Evolutionary conservation across 2,113 vertebrate genomes (phyloP).

Genomic region (Spea bombifrons): DNA sequence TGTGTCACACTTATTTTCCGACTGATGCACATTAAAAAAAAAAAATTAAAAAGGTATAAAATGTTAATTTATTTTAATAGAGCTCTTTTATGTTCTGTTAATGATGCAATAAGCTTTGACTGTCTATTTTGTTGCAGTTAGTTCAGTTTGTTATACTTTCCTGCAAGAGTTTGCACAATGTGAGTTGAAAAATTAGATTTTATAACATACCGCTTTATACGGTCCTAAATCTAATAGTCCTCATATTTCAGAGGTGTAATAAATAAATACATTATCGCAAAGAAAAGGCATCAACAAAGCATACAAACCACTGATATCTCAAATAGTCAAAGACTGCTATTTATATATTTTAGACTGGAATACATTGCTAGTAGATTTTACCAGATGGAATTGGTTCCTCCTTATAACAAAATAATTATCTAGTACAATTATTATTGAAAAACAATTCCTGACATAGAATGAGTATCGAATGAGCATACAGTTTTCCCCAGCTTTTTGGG

Average conservation of each 20-base stretch:
- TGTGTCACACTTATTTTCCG: neutral
- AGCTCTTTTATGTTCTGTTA: constrained; percentile 4
- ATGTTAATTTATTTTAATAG: constrained; percentile 5
- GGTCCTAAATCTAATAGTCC: neutral
- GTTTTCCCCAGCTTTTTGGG: too few species aligned
- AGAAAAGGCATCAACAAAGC: neutral
- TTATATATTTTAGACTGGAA: too few species aligned
- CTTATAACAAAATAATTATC: too few species aligned
- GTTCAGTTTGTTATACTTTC: neutral
- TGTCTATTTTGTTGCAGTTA: neutral
- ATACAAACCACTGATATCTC: too few species aligned
- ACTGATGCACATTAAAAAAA: neutral
- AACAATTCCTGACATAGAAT: too few species aligned
- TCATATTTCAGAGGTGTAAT: neutral
- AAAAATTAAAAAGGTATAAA: neutral
- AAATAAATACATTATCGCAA: neutral
- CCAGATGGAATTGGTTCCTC: too few species aligned
- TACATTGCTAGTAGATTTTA: too few species aligned
- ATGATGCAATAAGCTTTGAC: constrained; percentile 6
- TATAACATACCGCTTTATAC: neutral
- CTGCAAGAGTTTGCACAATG: neutral
- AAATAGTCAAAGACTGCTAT: too few species aligned
- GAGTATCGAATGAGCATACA: too few species aligned
- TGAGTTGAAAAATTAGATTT: neutral
- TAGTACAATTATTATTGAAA: too few species aligned